Evolutionary conservation across 2,797 vertebrate species (phyloP).

Genomic region (Rhabdophis nuchalis): DNA sequence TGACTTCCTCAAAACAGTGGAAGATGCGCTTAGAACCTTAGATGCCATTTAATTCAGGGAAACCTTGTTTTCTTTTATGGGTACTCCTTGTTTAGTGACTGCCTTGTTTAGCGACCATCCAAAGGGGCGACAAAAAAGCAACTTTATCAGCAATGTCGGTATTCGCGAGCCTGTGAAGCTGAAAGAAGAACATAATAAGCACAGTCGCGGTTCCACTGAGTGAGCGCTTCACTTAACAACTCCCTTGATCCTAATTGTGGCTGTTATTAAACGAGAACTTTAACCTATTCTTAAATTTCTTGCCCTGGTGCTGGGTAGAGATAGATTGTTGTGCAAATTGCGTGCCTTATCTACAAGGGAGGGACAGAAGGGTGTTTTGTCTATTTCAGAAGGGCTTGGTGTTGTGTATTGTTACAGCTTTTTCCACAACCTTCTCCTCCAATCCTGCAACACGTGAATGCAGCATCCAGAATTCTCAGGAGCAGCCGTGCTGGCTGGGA

Average conservation of each 20-base stretch:
- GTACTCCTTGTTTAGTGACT: not conserved
- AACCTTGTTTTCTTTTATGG: not conserved
- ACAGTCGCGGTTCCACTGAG: not conserved
- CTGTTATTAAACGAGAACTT: not conserved
- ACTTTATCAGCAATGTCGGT: not conserved
- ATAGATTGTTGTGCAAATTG: no score
- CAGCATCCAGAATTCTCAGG: not conserved
- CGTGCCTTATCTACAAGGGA: not conserved
- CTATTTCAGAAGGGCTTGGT: not conserved
- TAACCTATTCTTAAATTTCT: not conserved
- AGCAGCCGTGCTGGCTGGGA: not conserved
- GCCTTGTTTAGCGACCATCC: not conserved
- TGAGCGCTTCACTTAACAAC: not conserved
- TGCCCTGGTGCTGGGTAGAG: not conserved
- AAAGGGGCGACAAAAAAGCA: not conserved
- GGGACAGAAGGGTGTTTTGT: not conserved
- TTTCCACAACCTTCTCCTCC: not conserved
- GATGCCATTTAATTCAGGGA: not conserved
- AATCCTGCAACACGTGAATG: not conserved
- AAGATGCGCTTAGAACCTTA: not conserved
- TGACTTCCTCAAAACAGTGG: not conserved
- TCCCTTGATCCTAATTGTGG: not conserved
- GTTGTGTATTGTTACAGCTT: not conserved
- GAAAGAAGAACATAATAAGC: not conserved
- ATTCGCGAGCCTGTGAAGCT: not conserved